A percentile compares a stretch with the other conserved stretches of the same genome.
Conservation (phyloP, 1,140 invertebrate species). For the Brachionus calyciflorus region DNA sequence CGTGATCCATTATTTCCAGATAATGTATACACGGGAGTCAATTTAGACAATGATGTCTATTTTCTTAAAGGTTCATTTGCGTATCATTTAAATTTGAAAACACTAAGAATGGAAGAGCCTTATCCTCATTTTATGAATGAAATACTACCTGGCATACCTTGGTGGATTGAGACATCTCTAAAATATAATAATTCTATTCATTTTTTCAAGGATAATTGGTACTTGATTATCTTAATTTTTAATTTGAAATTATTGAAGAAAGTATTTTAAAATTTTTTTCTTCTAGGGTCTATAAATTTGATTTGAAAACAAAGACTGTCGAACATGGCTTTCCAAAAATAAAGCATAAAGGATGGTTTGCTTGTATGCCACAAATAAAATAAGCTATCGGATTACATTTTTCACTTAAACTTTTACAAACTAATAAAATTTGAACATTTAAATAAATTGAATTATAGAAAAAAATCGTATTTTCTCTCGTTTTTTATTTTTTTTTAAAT, state of each 20-base stretch:
- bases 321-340: conserved; percentile 34
- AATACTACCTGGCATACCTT: conserved; percentile 11
- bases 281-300: conserved; percentile 11
- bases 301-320: not conserved
- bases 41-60: not conserved
- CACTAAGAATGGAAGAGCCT: not conserved
- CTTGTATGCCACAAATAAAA: conserved; percentile 31
- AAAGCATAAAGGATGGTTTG: conserved; percentile 19
- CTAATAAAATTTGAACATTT: too few species aligned
- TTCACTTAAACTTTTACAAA: too few species aligned
- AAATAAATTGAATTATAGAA: too few species aligned
- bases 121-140: not conserved
- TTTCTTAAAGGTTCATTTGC: conserved; percentile 19
- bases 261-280: not conserved
- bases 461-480: too few species aligned
- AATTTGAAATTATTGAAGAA: not conserved
- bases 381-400: too few species aligned
- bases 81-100: not conserved
- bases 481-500: too few species aligned
- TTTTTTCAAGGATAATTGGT: conserved; percentile 32
- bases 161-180: not conserved
- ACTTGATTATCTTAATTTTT: not conserved
- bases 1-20: conserved; percentile 8
- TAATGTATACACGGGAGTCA: not conserved
- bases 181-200: not conserved